These are phyloP conservation scores for Hermaeophaga mercurialis DNA, from an alignment of 2,888 invertebrate genomes.

Conservation along the genomic window DNA sequence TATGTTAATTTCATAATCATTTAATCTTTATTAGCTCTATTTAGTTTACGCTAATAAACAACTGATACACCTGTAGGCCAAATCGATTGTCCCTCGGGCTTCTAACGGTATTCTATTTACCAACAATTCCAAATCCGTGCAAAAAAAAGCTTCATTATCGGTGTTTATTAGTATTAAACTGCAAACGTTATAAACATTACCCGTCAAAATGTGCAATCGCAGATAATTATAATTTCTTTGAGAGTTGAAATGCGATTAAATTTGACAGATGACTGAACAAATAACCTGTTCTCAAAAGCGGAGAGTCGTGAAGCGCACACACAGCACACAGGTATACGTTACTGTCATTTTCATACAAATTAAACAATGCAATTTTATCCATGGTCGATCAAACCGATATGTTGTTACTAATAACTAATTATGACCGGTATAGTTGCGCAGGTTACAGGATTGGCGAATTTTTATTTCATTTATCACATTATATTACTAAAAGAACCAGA, in stretches of 20 bases:
- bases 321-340: conserved; percentile 8
- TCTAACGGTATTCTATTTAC: too few species aligned
- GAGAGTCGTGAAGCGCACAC: conserved; percentile 23
- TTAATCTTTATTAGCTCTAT: too few species aligned
- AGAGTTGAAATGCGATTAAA: conserved; percentile 35
- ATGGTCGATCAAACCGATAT: conserved; percentile 42
- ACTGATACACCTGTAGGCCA: too few species aligned
- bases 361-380: conserved; percentile 44
- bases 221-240: conserved; percentile 38
- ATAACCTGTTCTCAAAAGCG: conserved; percentile 37
- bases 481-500: too few species aligned
- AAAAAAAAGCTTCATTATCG: too few species aligned
- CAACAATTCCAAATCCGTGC: too few species aligned
- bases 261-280: conserved; percentile 43
- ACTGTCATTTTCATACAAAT: conserved; percentile 35
- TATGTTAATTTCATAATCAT: too few species aligned
- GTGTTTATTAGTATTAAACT: neutral
- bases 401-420: conserved; percentile 34
- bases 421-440: conserved; percentile 27
- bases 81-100: too few species aligned
- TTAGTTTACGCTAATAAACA: too few species aligned
- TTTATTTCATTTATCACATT: too few species aligned
- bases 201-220: conserved; percentile 12
- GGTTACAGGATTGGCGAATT: neutral
- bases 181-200: neutral